Base-by-base conservation (phyloP, 1,140 invertebrate genomes). In the Glossosoma conforme region DNA sequence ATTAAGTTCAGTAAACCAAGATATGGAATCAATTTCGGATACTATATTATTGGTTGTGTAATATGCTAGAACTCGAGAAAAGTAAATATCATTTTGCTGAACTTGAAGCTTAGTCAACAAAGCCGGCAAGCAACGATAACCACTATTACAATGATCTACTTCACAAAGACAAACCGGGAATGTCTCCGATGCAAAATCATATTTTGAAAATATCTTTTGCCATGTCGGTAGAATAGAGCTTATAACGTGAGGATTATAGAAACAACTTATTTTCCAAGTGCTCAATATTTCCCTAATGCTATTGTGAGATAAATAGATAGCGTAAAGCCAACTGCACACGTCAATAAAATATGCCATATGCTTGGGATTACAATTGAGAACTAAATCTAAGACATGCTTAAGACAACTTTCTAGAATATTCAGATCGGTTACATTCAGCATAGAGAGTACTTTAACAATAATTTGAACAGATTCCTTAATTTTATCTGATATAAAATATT, bases 21-120 rank as follows among this genome's bases (percentile, higher is more conserved):
- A 0, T 9, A 47, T 37, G 11, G 38, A 51, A 4, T 14, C 15
- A 3, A 28, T n/a, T 24, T 52, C 28, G 15, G 54, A 43, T 4
- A 47, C 22, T 13, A 52, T 15, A 32, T 33, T 8, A 10, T 32
- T 6, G 24, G 38, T 52, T 13, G 18, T 43, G 24, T n/a, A 43
- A 33, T 52, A 52, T 8, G 52, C 36, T 9, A 44, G 19, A 15
- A 58, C 54, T 52, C 48, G 46, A 35, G 47, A 10, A 20, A 54
- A 58, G 24, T 58, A 40, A 32, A 58, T 33, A 52, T 58, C 56
- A 49, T 58, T 58, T 24, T 58, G 56, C 40, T 58, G 56, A n/a
- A 25, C 24, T 24, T 58, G 51, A 35, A 46, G 35, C 32, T 52
- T 54, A 11, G 14, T 15, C 13, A 58, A 33, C 10, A 36, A 13